Evolutionary conservation across 2,797 vertebrate species (phyloP).

Genomic region (Urocyon cinereoargenteus): DNA sequence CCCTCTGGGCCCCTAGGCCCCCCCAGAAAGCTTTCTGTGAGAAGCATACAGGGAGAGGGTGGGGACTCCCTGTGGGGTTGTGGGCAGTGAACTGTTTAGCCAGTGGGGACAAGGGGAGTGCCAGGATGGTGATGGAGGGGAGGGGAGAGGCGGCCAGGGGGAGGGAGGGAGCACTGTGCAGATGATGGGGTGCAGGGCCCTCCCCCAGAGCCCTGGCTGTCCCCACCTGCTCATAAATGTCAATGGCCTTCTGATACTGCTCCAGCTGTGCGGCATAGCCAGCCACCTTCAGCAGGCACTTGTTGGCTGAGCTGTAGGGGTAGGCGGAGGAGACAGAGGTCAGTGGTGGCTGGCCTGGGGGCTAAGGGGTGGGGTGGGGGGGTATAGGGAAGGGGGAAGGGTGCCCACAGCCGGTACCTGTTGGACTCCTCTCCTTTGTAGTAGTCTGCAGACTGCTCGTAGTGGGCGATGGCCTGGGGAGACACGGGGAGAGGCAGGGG

Average conservation of each 20-base stretch:
- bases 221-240: slow-evolving; percentile 96
- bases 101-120: no score
- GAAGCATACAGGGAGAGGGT: no score
- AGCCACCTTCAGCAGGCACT: slow-evolving; percentile 97
- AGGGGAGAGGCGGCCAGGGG: background rate
- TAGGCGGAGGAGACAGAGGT: slow-evolving; percentile 58
- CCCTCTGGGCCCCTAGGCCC: background rate
- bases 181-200: background rate
- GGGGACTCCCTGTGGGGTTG: rapidly evolving
- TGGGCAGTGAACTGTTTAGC: background rate
- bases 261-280: slow-evolving; percentile 96
- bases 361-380: background rate
- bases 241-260: slow-evolving; percentile 95
- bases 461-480: slow-evolving; percentile 94
- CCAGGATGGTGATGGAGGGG: rapidly evolving
- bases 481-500: rapidly evolving
- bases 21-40: background rate
- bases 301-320: slow-evolving; percentile 92
- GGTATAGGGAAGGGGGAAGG: background rate
- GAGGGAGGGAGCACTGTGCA: background rate
- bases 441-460: slow-evolving; percentile 96
- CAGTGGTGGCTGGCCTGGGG: background rate
- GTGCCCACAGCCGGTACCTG: slow-evolving; percentile 87
- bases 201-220: rapidly evolving
- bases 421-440: slow-evolving; percentile 97